Percentiles rank a stretch among this genome's conserved stretches.
phyloP scores from a whole-genome alignment of 2,888 invertebrate species.

The Camponotus fellah region DNA sequence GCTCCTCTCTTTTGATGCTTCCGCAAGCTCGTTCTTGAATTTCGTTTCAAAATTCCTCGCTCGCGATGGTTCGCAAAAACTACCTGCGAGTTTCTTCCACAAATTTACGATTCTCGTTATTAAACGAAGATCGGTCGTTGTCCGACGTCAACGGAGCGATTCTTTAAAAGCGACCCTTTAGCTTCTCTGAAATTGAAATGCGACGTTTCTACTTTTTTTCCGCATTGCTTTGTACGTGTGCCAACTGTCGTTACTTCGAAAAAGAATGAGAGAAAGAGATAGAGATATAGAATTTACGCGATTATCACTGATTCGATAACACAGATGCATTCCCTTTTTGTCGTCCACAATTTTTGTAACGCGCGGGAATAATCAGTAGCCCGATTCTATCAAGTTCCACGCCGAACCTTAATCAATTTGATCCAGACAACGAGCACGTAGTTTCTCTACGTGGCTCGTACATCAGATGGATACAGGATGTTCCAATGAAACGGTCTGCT shows the following conservation, averaged over 20 bases:
- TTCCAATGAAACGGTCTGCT: not conserved
- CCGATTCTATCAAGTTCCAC: conserved; percentile 39
- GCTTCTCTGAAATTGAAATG: not conserved
- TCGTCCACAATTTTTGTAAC: conserved; percentile 40
- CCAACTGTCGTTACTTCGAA: not conserved
- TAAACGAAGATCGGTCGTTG: conserved; percentile 67
- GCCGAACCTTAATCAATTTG: conserved; percentile 44
- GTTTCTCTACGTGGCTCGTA: conserved; percentile 53
- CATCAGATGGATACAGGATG: conserved; percentile 32
- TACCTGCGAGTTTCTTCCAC: conserved; percentile 49
- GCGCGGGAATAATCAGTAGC: conserved; percentile 41
- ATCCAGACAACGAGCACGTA: conserved; percentile 49
- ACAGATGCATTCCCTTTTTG: conserved; percentile 14
- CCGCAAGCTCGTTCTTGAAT: conserved; percentile 8
- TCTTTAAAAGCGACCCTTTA: conserved; percentile 42
- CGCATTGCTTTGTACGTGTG: not conserved
- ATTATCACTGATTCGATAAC: conserved; percentile 30
- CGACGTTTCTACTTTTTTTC: conserved; percentile 14
- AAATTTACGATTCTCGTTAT: conserved; percentile 80
- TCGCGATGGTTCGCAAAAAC: conserved; percentile 11
- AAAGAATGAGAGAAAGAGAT: not conserved
- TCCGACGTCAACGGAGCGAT: conserved; percentile 8
- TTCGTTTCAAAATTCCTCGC: conserved; percentile 7
- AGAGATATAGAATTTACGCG: not conserved
- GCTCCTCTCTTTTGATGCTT: conserved; percentile 1